These are phyloP conservation scores for Teleopsis dalmanni DNA, from an alignment of 1,140 invertebrate species.

Conservation along the genomic window DNA sequence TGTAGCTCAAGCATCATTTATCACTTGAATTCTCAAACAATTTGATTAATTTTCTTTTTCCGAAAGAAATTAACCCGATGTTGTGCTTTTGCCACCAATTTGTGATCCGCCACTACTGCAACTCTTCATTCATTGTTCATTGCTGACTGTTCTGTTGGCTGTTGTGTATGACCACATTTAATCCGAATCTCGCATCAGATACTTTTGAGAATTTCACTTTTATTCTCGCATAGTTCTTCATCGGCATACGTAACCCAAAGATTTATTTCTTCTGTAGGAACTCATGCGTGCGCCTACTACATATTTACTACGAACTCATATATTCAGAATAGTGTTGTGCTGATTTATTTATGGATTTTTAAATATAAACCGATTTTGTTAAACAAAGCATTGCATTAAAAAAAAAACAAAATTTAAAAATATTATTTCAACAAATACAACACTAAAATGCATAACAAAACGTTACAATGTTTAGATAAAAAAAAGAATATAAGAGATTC, in stretches of 20 bases:
- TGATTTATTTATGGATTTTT: constrained; percentile 10
- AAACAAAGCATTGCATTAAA: constrained; percentile 1
- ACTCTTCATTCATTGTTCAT: neutral
- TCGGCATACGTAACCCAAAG: constrained; percentile 17
- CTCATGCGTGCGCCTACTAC: constrained; percentile 25
- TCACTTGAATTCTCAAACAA: constrained; percentile 24
- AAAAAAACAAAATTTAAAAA: no score
- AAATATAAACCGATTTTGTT: constrained; percentile 6
- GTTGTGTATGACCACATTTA: neutral
- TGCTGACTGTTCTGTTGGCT: neutral
- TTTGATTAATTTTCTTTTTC: constrained; percentile 44
- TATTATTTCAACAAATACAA: no score
- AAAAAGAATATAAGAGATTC: no score
- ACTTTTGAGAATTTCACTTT: no score
- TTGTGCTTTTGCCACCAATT: constrained; percentile 11
- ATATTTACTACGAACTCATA: neutral
- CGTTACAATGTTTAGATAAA: no score
- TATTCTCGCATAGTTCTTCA: no score
- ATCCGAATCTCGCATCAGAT: no score
- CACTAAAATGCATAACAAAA: no score
- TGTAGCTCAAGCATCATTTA: constrained; percentile 36
- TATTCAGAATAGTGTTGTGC: neutral
- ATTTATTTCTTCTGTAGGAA: constrained; percentile 33
- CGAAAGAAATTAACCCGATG: constrained; percentile 44
- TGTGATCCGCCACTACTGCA: neutral